These are phyloP conservation scores for Pelvicachromis taeniatus DNA, from an alignment of 2,113 vertebrate genomes.

Conservation along the genomic window DNA sequence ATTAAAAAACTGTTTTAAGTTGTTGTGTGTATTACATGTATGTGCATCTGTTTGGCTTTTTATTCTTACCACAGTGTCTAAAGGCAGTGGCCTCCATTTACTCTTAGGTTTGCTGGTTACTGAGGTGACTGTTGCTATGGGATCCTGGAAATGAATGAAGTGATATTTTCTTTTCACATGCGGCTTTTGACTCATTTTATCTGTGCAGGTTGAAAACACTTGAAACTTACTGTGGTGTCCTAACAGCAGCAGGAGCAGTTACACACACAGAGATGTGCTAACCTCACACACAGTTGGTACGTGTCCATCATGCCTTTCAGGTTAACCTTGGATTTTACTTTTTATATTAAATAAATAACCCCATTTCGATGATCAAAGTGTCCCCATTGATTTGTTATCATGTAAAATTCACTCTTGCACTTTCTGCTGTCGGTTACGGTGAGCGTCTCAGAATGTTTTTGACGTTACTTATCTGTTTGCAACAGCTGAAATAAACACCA, in stretches of 20 bases:
- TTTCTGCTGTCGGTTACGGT: neutral
- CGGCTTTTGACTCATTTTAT: constrained; percentile 10
- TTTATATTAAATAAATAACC: neutral
- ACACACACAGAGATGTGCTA: neutral
- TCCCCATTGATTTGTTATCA: neutral
- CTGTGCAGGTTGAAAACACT: neutral
- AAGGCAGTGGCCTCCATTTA: constrained; percentile 93
- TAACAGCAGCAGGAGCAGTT: neutral
- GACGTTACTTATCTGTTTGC: neutral
- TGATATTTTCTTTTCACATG: constrained; percentile 9
- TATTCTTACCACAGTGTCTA: constrained; percentile 93
- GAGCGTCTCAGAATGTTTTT: neutral
- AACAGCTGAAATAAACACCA: neutral
- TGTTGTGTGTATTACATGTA: neutral
- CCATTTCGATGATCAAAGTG: neutral
- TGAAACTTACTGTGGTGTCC: neutral
- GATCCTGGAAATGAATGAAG: constrained; percentile 78
- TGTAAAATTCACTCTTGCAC: neutral
- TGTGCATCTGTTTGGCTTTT: neutral
- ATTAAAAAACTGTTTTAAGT: neutral
- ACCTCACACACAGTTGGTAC: neutral
- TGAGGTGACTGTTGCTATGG: constrained; percentile 85
- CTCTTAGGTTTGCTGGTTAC: constrained; percentile 93
- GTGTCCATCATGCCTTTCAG: neutral
- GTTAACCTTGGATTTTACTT: neutral